Base-by-base conservation (phyloP, 2,888 invertebrate species). In the Chymomyza procnemis region DNA sequence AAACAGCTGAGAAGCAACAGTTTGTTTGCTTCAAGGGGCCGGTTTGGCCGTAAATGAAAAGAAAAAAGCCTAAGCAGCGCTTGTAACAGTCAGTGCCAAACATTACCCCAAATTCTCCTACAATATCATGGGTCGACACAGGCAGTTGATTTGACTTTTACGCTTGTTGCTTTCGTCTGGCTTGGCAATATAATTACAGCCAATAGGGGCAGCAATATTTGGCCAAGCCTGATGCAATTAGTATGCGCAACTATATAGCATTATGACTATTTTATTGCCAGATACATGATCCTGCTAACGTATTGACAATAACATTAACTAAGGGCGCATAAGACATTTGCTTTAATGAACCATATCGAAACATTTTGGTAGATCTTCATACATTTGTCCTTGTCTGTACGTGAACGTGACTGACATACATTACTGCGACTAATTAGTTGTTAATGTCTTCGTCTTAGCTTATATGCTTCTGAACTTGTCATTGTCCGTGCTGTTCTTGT, bases 1-100 rank as follows among this genome's bases (percentile, higher is more conserved):
- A 58, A 85, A 87, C 83, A 84, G 83, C 83, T 84, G 83, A 71
- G 86, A 87, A 85, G 83, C 83, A 84, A 84, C 83, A 84, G 83
- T 84, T 84, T 87, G 83, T 87, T 63, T 83, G 73, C 1, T 16
- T 34, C 57, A n/a, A 30, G 30, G 30, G 16, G 50, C 47, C 54
- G 41, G 16, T 22, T 19, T 19, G 12, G 60, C 48, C 19, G 1
- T 18, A 8, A n/a, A 19, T 50, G 0, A 4, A 48, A 22, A 30
- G 2, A 60, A 21, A 30, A 1, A 60, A 21, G 6, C 26, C 0
- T 50, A 50, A n/a, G 18, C 50, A 16, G 19, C 18, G 34, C 34
- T 34, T 34, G 8, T 34, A 9, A 8, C 34, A 34, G 34, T 12
- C 1, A 41, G 12, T 12, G 34, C 34, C 34, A 41, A 12, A 4